Evolutionary conservation across 1,140 invertebrate genomes (phyloP), one percentile per base, ranked within the genome.

Genomic region (Mercenaria mercenaria): DNA sequence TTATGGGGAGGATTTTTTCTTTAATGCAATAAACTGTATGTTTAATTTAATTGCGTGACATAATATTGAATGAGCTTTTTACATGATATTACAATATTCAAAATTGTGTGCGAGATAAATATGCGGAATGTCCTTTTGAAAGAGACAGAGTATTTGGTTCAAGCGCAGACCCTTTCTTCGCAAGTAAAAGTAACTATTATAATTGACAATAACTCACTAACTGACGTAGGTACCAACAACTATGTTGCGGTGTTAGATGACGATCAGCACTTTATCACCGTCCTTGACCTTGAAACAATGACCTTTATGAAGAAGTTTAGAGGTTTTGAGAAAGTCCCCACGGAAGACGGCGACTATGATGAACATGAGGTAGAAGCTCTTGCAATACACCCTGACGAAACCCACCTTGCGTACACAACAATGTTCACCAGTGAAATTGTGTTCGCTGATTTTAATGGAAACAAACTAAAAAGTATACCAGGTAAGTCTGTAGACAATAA

Each of bases 361-460:
- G 90, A 91, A 6, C 86, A 84, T 29, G 86, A 76, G 37, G 67
- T 91, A n/a, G 92, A 92, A 23, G 90, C 88, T 23, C 26, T 92
- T 8, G 81, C 85, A n/a, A 92, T 92, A 23, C 74, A 80, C 47
- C 77, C 82, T 1, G 90, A 90, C 23, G 84, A 89, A 47, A 90
- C 86, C 20, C 29, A 81, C 39, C 56, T 88, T 3, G 59, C 37
- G 0, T 88, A 88, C 37, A 72, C 61, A 20, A 80, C 76, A 0
- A 29, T 81, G 59, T 88, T 88, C 29, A 88, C 86, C 26, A 64
- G 76, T 41, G 86, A 88, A 72, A 39, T 88, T 47, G 64, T 88
- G 4, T 88, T 88, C 67, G 86, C 86, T 18, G 86, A 88, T 47
- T 88, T 88, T 43, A 0, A 69, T 69, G 86, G 86, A 18, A 88